Base-by-base conservation (phyloP, 2,113 vertebrate genomes). In the Microtus oregoni region DNA sequence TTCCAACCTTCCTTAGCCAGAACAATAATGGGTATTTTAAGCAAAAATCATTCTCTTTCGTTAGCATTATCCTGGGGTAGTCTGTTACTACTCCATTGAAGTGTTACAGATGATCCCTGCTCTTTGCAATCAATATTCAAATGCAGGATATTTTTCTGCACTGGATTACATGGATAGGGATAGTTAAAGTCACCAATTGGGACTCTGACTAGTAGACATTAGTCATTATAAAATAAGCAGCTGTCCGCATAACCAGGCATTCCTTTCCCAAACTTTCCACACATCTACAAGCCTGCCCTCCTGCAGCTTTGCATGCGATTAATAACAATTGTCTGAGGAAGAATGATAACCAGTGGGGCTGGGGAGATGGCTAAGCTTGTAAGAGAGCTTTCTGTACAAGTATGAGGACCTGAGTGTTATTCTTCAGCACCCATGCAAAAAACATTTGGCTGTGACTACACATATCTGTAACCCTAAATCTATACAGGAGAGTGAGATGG, bases 131-230 rank as follows among this genome's bases (percentile, higher is more conserved):
- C 38, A 78, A 76, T 44, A 88, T 7, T 83, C 35, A 88, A 58
- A 30, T 75, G 70, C 32, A 89, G 30, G 61, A 30, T 90, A 90
- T 96, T 97, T 92, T 93, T 68, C 85, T 89, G 35, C 26, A 94
- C 28, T 58, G 32, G 35, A 41, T 44, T 91, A 94, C 79, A 65
- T 77, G 44, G 70, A 13, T 86, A 91, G 65, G 24, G 52, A 89
- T 65, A 91, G 24, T 1, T 11, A 79, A 93, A 91, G 81, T 87
- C 22, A 89, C 35, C 83, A 77, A 82, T 55, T 82, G 76, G 47
- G 75, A 44, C 22, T 15, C 67, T 92, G 24, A 58, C 81, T 50
- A n/a, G 15, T 86, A 75, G 58, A 85, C 10, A 44, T 75, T 65
- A 77, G 28, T 50, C n/a, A 12, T 58, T 75, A 92, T 19, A 85